These are phyloP conservation scores for Metaphire vulgaris DNA, from an alignment of 1,140 invertebrate species.

Conservation along the genomic window DNA sequence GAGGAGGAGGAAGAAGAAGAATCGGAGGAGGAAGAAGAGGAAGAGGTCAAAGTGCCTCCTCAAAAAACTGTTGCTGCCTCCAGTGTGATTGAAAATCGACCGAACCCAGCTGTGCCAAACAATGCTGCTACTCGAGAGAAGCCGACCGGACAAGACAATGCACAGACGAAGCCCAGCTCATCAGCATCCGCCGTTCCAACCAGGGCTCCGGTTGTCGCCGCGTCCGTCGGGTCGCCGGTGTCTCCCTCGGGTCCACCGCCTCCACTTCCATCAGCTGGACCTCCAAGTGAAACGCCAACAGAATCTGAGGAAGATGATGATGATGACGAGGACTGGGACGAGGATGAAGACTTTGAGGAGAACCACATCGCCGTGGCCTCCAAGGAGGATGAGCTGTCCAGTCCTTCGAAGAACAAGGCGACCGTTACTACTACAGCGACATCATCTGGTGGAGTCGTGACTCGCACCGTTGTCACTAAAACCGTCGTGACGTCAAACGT, in stretches of 20 bases:
- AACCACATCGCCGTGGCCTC: background rate
- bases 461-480: conserved; percentile 17
- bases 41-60: no score
- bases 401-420: background rate
- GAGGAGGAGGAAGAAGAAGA: conserved; percentile 5
- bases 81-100: no score
- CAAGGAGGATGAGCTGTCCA: background rate
- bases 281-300: background rate
- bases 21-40: no score
- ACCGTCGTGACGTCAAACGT: conserved; percentile 8
- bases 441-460: background rate
- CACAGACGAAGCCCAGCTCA: no score
- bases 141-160: no score
- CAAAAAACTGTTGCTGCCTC: no score
- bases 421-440: background rate
- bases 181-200: no score
- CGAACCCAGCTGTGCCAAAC: no score
- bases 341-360: no score
- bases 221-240: background rate
- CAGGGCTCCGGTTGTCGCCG: background rate
- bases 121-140: no score
- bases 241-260: background rate
- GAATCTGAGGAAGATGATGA: conserved; percentile 10
- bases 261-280: conserved; percentile 12
- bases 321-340: background rate